Evolutionary conservation across 2,797 vertebrate genomes (phyloP).

Genomic region (Chloroceryle amazona): DNA sequence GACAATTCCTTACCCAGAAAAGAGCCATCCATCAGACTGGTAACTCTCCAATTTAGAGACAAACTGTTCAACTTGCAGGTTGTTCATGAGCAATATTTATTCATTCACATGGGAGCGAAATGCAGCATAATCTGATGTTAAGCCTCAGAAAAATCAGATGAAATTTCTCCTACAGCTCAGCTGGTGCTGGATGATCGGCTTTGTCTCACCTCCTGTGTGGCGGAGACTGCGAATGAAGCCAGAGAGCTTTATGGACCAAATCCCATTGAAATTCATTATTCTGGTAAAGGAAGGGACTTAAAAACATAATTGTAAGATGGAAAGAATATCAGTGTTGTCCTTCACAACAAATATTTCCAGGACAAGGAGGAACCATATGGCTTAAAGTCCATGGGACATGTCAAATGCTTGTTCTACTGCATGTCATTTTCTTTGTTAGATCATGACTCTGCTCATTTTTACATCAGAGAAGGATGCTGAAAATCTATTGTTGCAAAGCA

Average conservation of each 20-base stretch:
- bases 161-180: neutral
- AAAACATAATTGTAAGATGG: neutral
- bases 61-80: neutral
- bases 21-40: neutral
- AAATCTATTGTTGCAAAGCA: neutral
- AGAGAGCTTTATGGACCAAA: neutral
- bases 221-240: neutral
- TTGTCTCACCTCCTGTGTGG: neutral
- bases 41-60: neutral
- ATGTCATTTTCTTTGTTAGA: neutral
- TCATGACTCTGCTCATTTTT: neutral
- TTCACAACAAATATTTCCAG: neutral
- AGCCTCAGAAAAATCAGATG: neutral
- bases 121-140: accelerated
- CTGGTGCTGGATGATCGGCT: neutral
- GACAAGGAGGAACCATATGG: neutral
- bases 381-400: neutral
- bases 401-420: neutral
- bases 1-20: neutral
- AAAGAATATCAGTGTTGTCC: neutral
- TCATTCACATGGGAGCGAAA: neutral
- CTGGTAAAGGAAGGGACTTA: neutral
- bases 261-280: neutral
- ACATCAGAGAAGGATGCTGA: neutral
- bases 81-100: neutral